Conservation (phyloP, 2,888 invertebrate genomes). For the Ashinkailepas kermadecensis region DNA sequence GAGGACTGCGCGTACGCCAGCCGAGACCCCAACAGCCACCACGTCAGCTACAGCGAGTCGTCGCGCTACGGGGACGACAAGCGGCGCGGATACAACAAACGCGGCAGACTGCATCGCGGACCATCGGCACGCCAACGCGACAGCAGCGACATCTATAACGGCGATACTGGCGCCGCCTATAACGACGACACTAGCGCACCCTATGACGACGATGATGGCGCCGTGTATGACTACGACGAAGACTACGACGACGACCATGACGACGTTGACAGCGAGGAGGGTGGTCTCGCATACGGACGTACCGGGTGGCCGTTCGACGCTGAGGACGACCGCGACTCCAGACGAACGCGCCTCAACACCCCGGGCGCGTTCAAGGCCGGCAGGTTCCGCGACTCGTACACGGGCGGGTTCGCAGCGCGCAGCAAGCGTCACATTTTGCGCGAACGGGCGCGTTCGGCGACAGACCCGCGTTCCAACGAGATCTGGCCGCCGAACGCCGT, state of each 20-base stretch:
- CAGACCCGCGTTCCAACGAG: neutral
- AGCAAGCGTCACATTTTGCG: neutral
- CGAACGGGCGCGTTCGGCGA: neutral
- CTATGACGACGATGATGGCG: neutral
- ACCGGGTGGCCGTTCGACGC: neutral
- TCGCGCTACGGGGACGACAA: neutral
- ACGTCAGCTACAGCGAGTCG: constrained; percentile 15
- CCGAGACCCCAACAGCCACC: neutral
- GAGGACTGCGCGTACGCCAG: constrained; percentile 16
- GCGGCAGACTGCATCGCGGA: neutral
- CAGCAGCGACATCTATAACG: neutral
- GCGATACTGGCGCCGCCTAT: neutral
- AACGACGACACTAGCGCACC: too few species aligned
- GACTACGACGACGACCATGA: neutral
- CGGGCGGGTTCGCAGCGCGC: neutral
- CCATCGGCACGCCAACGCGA: neutral
- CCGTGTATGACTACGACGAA: neutral
- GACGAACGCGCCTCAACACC: neutral
- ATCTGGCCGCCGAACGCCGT: neutral
- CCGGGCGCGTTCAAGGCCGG: neutral
- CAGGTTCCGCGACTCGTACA: neutral
- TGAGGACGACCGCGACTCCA: neutral
- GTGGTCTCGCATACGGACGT: neutral
- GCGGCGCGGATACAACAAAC: neutral
- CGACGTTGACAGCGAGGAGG: neutral